Conservation (phyloP, 2,113 vertebrate genomes). For the Sturnus vulgaris region DNA sequence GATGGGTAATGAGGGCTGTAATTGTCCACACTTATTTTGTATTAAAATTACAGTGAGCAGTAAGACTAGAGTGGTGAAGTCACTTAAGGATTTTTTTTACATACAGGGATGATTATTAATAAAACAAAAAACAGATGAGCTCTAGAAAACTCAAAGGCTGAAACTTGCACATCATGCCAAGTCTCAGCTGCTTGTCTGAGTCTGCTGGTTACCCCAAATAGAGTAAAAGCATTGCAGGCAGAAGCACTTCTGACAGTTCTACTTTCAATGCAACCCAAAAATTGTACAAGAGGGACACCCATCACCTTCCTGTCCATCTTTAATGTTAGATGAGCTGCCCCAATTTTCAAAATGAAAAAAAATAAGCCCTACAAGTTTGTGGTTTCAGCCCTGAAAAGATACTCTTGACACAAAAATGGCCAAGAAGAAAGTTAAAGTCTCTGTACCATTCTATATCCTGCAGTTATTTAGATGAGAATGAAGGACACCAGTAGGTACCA, state of each 20-base stretch:
- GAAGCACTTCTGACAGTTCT: neutral
- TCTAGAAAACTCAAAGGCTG: neutral
- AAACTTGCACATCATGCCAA: neutral
- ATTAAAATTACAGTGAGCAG: neutral
- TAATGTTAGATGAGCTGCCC: neutral
- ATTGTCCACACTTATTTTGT: neutral
- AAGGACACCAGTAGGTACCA: neutral
- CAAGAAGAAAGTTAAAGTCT: neutral
- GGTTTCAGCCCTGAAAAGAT: neutral
- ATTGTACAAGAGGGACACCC: accelerated
- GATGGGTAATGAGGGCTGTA: neutral
- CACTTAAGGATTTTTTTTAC: neutral
- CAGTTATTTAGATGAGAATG: neutral
- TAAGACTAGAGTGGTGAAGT: neutral
- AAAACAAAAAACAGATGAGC: neutral
- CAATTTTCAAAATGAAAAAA: neutral
- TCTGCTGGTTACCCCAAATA: neutral
- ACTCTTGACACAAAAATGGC: neutral
- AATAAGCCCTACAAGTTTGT: too few species aligned
- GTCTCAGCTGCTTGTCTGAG: neutral
- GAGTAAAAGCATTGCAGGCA: neutral
- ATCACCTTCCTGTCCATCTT: neutral
- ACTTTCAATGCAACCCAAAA: neutral
- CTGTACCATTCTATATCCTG: neutral
- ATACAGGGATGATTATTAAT: neutral